These are phyloP conservation scores for Galemys pyrenaicus DNA, from an alignment of 2,113 vertebrate genomes.

Conservation along the genomic window DNA sequence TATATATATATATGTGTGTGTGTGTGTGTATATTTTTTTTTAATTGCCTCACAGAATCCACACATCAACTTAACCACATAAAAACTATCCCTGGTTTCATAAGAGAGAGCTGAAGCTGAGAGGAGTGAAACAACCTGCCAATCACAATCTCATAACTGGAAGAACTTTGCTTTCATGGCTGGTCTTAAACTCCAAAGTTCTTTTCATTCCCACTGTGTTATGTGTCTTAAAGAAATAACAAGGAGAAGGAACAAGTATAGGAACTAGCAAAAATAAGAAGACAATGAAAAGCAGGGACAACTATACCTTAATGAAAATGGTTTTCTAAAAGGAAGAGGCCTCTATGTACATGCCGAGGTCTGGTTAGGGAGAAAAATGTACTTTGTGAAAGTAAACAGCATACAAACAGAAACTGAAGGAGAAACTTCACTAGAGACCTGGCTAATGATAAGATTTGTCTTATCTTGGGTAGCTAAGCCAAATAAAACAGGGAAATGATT, in stretches of 20 bases:
- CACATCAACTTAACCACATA: not conserved
- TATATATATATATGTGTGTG: too few relatives aligned
- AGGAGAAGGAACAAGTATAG: not conserved
- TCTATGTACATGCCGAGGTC: not conserved
- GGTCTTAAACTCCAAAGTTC: not conserved
- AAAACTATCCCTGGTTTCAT: not conserved
- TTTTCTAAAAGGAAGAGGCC: not conserved
- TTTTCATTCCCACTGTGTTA: not conserved
- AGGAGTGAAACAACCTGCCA: not conserved
- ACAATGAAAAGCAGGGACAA: not conserved
- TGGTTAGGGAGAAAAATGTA: slow-evolving; percentile 21
- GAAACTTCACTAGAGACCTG: not conserved
- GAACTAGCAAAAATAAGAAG: not conserved
- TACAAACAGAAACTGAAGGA: not conserved
- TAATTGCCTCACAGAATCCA: not conserved
- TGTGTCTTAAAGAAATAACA: not conserved
- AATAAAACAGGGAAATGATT: not conserved
- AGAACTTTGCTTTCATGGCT: not conserved
- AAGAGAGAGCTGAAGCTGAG: not conserved
- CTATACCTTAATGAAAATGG: not conserved
- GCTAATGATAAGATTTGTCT: not conserved
- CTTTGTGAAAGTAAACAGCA: not conserved
- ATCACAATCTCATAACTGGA: not conserved
- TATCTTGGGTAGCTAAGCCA: not conserved
- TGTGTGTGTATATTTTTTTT: too few relatives aligned